Evolutionary conservation across 92 coral and sea anemone genomes (phyloP).

Genomic region (Palythoa grandiflora): DNA sequence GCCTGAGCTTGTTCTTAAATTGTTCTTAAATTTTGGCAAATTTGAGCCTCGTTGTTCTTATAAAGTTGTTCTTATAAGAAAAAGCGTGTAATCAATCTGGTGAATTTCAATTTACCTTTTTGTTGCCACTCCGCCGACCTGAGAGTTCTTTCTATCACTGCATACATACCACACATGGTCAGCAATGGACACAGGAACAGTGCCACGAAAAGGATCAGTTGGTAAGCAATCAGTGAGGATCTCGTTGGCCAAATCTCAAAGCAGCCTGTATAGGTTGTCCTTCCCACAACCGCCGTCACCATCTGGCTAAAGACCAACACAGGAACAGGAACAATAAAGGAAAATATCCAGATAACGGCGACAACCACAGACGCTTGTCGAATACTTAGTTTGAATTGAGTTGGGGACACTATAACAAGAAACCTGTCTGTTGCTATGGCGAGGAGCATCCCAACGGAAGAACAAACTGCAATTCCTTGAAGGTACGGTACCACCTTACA

Average conservation of each 20-base stretch:
- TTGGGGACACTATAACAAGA: conserved; percentile 65
- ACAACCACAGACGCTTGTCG: conserved; percentile 45
- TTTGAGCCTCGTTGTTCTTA: too few relatives aligned
- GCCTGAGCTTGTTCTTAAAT: too few relatives aligned
- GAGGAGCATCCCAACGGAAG: conserved; percentile 65
- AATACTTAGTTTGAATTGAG: conserved; percentile 26
- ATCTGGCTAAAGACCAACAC: conserved; percentile 57
- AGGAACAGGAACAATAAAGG: conserved; percentile 59
- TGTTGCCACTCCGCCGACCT: conserved; percentile 38
- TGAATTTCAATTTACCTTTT: conserved; percentile 11
- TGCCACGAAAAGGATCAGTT: conserved; percentile 53
- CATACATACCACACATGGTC: conserved; percentile 65
- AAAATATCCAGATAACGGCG: conserved; percentile 55
- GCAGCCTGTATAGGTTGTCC: conserved; percentile 48
- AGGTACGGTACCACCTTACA: conserved; percentile 71
- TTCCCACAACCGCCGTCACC: conserved; percentile 33
- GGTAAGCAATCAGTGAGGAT: conserved; percentile 47
- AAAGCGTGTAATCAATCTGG: too few relatives aligned
- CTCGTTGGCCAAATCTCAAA: conserved; percentile 67
- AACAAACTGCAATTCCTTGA: conserved; percentile 68
- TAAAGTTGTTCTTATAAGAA: too few relatives aligned
- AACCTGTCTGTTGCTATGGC: conserved; percentile 73
- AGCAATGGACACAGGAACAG: conserved; percentile 62
- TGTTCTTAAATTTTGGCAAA: too few relatives aligned
- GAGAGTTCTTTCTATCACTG: conserved; percentile 37